Evolutionary conservation across 2,113 vertebrate genomes (phyloP).

Genomic region (Dicentrarchus labrax): DNA sequence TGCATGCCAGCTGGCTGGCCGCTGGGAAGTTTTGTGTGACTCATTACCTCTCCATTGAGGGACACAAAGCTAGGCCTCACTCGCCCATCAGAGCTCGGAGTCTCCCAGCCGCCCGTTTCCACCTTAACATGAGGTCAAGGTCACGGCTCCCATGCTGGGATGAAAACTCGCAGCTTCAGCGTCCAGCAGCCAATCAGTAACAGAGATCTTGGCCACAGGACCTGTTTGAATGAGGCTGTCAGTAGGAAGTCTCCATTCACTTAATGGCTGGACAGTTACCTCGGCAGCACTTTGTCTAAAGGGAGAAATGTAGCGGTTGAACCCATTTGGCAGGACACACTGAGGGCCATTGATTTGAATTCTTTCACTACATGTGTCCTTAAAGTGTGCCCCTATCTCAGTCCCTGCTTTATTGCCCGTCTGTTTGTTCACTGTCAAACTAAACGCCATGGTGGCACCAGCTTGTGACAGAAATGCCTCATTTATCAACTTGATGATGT

Average conservation of each 20-base stretch:
- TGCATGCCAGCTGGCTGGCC: constrained; percentile 71
- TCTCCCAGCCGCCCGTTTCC: constrained; percentile 36
- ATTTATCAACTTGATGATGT: constrained; percentile 58
- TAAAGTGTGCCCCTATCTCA: constrained; percentile 39
- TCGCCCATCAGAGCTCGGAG: constrained; percentile 23
- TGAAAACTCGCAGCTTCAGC: not conserved
- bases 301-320: constrained; percentile 60
- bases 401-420: constrained; percentile 38
- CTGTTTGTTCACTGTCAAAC: constrained; percentile 56
- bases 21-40: constrained; percentile 59
- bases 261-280: constrained; percentile 67
- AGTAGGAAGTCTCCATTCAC: constrained; percentile 46
- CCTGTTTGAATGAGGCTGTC: constrained; percentile 49
- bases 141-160: constrained; percentile 34
- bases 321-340: constrained; percentile 28
- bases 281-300: constrained; percentile 62
- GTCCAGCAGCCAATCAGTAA: constrained; percentile 41
- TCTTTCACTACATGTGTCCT: constrained; percentile 65
- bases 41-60: constrained; percentile 63
- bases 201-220: constrained; percentile 13
- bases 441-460: constrained; percentile 59
- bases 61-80: constrained; percentile 51
- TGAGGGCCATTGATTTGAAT: constrained; percentile 50
- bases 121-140: constrained; percentile 58
- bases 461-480: constrained; percentile 44